phyloP scores from a whole-genome alignment of 2,113 vertebrate species.

The Acanthochromis polyacanthus region DNA sequence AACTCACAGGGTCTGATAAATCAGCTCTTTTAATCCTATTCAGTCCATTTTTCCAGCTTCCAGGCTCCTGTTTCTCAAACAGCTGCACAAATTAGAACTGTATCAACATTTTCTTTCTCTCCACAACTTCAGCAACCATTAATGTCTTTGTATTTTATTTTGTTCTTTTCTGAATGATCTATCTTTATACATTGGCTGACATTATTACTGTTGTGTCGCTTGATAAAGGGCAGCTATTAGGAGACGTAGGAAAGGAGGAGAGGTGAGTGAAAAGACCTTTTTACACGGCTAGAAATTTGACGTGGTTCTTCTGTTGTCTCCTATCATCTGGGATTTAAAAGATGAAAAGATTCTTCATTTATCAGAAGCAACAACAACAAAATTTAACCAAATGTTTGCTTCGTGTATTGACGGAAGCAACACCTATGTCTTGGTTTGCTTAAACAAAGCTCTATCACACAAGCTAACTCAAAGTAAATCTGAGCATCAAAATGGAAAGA shows the following conservation, averaged over 20 bases:
- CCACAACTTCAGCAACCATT: neutral
- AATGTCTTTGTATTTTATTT: neutral
- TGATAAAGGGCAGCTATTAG: neutral
- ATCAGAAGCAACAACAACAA: too few species aligned
- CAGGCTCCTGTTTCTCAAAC: neutral
- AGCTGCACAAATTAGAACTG: neutral
- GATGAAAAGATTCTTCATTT: too few species aligned
- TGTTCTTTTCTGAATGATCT: neutral
- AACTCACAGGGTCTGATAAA: conserved; percentile 2
- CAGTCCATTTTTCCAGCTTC: neutral
- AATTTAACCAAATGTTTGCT: neutral
- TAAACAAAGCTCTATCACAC: neutral
- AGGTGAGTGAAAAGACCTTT: neutral
- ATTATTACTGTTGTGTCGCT: neutral
- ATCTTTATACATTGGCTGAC: neutral
- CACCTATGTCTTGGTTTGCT: neutral
- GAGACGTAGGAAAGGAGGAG: neutral
- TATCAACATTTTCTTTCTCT: neutral
- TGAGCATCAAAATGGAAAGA: neutral
- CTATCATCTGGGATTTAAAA: conserved; percentile 8
- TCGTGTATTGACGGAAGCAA: neutral
- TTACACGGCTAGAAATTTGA: neutral
- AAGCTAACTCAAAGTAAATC: conserved; percentile 4
- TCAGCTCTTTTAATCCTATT: neutral
- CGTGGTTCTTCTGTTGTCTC: neutral